Evolutionary conservation across 64 coral and sea anemone genomes (phyloP).

Genomic region (Actinia tenebrosa): DNA sequence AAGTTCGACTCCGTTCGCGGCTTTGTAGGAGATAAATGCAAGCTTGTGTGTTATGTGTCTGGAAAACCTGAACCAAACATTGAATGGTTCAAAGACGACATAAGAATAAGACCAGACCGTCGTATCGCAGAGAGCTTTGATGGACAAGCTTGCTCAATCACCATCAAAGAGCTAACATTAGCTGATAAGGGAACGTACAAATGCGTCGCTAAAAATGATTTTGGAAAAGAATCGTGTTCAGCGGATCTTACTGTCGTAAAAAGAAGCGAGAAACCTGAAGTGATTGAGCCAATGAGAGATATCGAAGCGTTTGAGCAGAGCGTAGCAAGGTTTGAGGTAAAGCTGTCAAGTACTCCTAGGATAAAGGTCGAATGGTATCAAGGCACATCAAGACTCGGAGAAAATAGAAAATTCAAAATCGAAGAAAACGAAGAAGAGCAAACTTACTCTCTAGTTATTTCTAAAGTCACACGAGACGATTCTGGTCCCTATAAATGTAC

Average conservation of each 20-base stretch:
- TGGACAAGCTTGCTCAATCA: conserved; percentile 36
- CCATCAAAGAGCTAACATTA: conserved; percentile 35
- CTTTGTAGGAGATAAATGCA: conserved; percentile 52
- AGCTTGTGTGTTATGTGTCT: conserved; percentile 50
- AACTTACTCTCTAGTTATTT: conserved; percentile 25
- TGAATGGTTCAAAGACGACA: conserved; percentile 84
- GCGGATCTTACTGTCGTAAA: conserved; percentile 27
- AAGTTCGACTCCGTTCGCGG: conserved; percentile 51
- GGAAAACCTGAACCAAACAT: conserved; percentile 63
- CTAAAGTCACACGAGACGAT: conserved; percentile 22
- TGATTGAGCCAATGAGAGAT: conserved; percentile 56
- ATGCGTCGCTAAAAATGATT: conserved; percentile 53
- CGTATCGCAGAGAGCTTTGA: conserved; percentile 40
- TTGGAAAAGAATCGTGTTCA: conserved; percentile 27
- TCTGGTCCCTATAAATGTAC: conserved; percentile 42
- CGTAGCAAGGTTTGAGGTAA: conserved; percentile 53
- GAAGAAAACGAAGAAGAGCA: conserved; percentile 36
- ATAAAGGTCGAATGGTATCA: conserved; percentile 66
- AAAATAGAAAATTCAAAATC: conserved; percentile 22
- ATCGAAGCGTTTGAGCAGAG: conserved; percentile 55
- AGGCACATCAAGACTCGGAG: conserved; percentile 55
- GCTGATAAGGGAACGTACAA: conserved; percentile 71
- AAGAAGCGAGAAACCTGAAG: conserved; percentile 54
- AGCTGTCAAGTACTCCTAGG: conserved; percentile 45
- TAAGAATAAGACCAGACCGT: conserved; percentile 48